Percentiles rank a stretch among this genome's conserved stretches.
phyloP scores from a whole-genome alignment of 1,140 invertebrate species.

The Diachasma alloeum region DNA sequence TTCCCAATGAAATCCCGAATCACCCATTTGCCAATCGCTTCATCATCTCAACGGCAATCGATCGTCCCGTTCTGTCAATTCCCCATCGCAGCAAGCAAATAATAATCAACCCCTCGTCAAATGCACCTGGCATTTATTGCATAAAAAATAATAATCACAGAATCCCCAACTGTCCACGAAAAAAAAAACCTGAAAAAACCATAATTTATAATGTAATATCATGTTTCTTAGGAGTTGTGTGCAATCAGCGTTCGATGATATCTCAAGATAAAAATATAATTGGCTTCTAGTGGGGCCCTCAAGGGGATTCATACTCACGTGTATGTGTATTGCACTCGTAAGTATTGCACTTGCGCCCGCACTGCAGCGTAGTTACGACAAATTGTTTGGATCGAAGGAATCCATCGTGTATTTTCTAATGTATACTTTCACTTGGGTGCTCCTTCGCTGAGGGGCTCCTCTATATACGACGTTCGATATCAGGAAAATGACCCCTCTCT shows the following conservation, averaged over 20 bases:
- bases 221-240: not conserved
- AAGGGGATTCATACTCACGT: not conserved
- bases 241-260: slow-evolving; percentile 10
- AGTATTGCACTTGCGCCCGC: slow-evolving; percentile 4
- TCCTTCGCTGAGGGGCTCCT: not conserved
- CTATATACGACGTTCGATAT: slow-evolving; percentile 12
- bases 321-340: not conserved
- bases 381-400: slow-evolving; percentile 30
- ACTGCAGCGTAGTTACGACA: slow-evolving; percentile 17
- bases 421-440: slow-evolving; percentile 22
- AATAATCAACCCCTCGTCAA: not conserved
- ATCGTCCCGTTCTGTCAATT: not conserved
- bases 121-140: not conserved
- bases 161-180: not conserved
- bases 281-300: not conserved
- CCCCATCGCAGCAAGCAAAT: not conserved
- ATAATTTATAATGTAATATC: slow-evolving; percentile 15
- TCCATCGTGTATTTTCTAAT: slow-evolving; percentile 31
- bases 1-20: not conserved
- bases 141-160: not conserved
- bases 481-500: not conserved
- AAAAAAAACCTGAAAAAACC: not conserved
- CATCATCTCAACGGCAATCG: not conserved
- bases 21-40: not conserved
- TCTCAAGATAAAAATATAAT: slow-evolving; percentile 14